phyloP scores from a whole-genome alignment of 2,113 vertebrate species.

The Pluvialis apricaria region DNA sequence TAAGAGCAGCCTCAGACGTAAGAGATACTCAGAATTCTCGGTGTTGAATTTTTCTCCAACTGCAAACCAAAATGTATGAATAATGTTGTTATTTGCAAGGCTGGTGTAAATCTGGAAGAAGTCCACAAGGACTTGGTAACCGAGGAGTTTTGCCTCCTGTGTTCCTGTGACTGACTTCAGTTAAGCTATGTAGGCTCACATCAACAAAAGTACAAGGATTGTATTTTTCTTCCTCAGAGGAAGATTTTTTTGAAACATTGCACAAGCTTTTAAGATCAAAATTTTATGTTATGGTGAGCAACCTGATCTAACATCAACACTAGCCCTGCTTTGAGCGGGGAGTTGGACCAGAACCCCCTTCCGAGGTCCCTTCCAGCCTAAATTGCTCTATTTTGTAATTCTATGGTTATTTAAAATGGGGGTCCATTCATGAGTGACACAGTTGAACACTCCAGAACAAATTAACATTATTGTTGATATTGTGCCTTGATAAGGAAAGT shows the following conservation, averaged over 20 bases:
- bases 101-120: slow-evolving; percentile 3
- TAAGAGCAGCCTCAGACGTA: background rate
- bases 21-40: background rate
- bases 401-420: background rate
- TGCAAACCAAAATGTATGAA: slow-evolving; percentile 2
- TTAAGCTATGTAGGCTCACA: background rate
- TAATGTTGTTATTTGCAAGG: slow-evolving; percentile 6
- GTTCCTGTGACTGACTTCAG: background rate
- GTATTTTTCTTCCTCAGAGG: background rate
- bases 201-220: background rate
- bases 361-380: background rate
- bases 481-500: background rate
- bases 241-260: background rate
- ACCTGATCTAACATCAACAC: background rate
- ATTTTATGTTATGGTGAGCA: background rate
- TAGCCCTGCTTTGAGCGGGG: background rate
- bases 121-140: background rate
- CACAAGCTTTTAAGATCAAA: background rate
- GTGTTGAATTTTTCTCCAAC: background rate
- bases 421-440: background rate
- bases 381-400: background rate
- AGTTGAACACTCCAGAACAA: background rate
- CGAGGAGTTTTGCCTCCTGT: background rate
- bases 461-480: background rate
- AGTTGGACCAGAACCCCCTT: background rate